These are phyloP conservation scores for Prosapia bicincta DNA, from an alignment of 2,888 invertebrate genomes.

Conservation along the genomic window DNA sequence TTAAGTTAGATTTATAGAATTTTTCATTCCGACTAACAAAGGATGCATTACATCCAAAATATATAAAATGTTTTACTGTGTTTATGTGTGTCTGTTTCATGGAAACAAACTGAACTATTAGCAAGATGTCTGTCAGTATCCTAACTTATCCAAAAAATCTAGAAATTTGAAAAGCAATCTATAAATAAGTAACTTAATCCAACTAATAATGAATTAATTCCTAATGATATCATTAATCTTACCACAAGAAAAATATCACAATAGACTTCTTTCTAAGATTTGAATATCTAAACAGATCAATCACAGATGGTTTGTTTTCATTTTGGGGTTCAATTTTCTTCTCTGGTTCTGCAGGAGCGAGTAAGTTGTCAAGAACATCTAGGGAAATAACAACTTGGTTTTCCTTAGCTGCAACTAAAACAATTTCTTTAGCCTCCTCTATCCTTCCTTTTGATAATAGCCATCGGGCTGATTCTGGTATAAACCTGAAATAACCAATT, in stretches of 20 bases:
- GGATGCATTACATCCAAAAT: too few species aligned
- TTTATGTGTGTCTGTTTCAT: too few species aligned
- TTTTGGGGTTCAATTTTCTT: slow-evolving; percentile 42
- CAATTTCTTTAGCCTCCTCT: slow-evolving; percentile 58
- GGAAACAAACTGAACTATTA: too few species aligned
- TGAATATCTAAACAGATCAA: slow-evolving; percentile 53
- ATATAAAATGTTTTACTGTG: too few species aligned
- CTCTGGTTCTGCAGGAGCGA: slow-evolving; percentile 47
- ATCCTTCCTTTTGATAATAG: slow-evolving; percentile 60
- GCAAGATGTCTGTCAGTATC: too few species aligned
- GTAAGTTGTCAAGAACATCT: slow-evolving; percentile 53
- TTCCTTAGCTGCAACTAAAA: slow-evolving; percentile 60
- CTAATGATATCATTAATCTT: too few species aligned
- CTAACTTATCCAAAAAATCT: too few species aligned
- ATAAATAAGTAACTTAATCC: too few species aligned
- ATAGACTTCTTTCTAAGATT: slow-evolving; percentile 61
- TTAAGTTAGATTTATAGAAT: too few species aligned
- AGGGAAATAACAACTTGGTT: slow-evolving; percentile 58
- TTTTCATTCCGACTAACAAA: too few species aligned
- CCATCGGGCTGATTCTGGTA: slow-evolving; percentile 74
- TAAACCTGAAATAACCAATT: slow-evolving; percentile 49
- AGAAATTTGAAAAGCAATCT: too few species aligned
- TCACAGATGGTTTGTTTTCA: slow-evolving; percentile 33
- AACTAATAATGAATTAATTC: too few species aligned
- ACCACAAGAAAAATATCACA: slow-evolving; percentile 73